phyloP scores from a whole-genome alignment of 1,140 invertebrate species.

The Anadara kagoshimensis region DNA sequence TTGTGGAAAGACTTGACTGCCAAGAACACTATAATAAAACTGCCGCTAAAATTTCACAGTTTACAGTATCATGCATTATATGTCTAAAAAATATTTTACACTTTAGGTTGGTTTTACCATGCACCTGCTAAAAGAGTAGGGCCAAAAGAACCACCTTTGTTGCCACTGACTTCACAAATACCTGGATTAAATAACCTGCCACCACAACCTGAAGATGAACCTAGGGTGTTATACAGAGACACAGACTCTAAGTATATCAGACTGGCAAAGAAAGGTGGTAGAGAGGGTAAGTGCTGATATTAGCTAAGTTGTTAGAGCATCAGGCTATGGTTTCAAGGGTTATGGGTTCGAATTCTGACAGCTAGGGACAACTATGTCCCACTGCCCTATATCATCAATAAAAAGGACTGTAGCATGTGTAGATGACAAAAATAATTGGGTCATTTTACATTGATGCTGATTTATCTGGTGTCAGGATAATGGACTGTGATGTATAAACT shows the following conservation, averaged over 20 bases:
- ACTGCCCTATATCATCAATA: too few species aligned
- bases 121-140: slow-evolving; percentile 54
- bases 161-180: slow-evolving; percentile 65
- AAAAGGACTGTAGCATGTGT: too few species aligned
- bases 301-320: neutral
- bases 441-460: too few species aligned
- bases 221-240: slow-evolving; percentile 58
- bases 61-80: too few species aligned
- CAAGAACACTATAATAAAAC: too few species aligned
- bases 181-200: slow-evolving; percentile 60
- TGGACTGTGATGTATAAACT: too few species aligned
- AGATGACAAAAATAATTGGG: too few species aligned
- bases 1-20: too few species aligned
- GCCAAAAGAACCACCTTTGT: slow-evolving; percentile 42
- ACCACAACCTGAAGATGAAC: slow-evolving; percentile 37
- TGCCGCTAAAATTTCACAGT: too few species aligned
- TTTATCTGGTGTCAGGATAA: too few species aligned
- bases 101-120: slow-evolving; percentile 71
- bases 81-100: slow-evolving; percentile 13
- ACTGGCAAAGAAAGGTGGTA: slow-evolving; percentile 68
- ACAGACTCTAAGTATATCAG: slow-evolving; percentile 69
- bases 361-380: too few species aligned
- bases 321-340: neutral
- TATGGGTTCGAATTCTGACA: neutral
- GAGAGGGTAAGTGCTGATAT: slow-evolving; percentile 59